Conservation (phyloP, 2,113 vertebrate species). For the Fukomys damarensis region DNA sequence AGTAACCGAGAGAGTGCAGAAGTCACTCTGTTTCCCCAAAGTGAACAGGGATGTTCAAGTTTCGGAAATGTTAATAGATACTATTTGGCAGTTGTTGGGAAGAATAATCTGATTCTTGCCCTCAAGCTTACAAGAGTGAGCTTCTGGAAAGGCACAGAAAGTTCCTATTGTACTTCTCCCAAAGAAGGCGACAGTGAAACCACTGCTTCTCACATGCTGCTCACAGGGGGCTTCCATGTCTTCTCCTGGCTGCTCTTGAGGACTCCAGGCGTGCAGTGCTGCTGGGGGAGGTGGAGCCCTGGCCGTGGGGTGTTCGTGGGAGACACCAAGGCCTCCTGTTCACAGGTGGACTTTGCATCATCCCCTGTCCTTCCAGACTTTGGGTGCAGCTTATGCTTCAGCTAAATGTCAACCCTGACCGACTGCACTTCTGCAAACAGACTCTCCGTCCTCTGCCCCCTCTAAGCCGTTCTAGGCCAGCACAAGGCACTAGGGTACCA, state of each 20-base stretch:
- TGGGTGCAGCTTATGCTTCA: not conserved
- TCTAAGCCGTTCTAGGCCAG: not conserved
- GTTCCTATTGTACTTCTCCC: not conserved
- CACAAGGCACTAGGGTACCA: not conserved
- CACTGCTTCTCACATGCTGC: not conserved
- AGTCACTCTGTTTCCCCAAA: not conserved
- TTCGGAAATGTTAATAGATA: not conserved
- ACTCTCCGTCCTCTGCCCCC: not conserved
- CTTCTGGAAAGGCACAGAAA: not conserved
- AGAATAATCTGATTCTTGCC: constrained; percentile 11
- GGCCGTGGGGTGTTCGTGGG: not conserved
- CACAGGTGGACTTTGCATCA: not conserved
- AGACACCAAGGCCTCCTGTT: not conserved
- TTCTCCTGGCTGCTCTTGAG: not conserved
- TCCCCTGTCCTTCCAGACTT: not conserved
- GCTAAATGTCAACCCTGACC: not conserved
- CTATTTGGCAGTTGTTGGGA: not conserved
- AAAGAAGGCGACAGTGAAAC: not conserved
- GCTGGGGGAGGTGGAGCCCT: not conserved
- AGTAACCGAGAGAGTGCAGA: not conserved
- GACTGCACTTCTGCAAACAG: not conserved
- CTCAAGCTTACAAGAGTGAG: not conserved
- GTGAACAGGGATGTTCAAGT: not conserved
- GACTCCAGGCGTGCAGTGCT: not conserved
- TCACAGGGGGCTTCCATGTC: not conserved